A percentile compares a stretch with the other conserved stretches of the same genome.
Evolutionary conservation across 2,113 vertebrate species (phyloP).

Genomic region (Trachemys scripta): DNA sequence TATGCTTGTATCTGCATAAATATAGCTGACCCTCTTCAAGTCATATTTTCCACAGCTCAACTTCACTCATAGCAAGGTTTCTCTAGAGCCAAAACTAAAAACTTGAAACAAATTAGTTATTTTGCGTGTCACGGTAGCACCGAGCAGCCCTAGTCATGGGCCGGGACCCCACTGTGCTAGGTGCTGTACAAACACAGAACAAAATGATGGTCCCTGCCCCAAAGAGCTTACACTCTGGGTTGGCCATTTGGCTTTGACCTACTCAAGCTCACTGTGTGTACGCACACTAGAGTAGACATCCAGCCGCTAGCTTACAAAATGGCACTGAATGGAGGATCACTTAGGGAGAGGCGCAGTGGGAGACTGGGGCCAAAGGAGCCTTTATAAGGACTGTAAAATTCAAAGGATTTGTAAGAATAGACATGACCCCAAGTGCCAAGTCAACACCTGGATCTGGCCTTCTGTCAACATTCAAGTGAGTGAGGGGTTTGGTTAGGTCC

Average conservation of each 20-base stretch:
- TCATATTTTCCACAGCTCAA: background rate
- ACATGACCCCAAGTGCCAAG: background rate
- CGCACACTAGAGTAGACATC: background rate
- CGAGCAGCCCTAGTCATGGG: background rate
- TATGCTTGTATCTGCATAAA: background rate
- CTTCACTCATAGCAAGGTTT: background rate
- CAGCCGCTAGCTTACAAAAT: background rate
- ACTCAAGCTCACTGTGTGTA: background rate
- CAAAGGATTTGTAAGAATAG: background rate
- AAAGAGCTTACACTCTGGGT: background rate
- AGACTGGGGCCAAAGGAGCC: background rate
- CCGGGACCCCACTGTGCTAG: accelerated
- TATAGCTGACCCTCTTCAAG: background rate
- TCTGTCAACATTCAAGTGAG: accelerated
- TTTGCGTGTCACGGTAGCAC: background rate
- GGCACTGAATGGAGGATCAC: background rate
- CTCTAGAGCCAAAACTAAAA: background rate
- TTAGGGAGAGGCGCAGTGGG: background rate
- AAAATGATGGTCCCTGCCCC: accelerated
- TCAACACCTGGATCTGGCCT: accelerated
- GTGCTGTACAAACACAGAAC: background rate
- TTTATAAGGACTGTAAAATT: background rate
- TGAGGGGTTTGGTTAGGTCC: background rate
- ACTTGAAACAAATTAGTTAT: background rate
- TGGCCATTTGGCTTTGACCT: background rate